Base-by-base conservation (phyloP, 1,140 invertebrate genomes). In the Diorhabda carinulata region DNA sequence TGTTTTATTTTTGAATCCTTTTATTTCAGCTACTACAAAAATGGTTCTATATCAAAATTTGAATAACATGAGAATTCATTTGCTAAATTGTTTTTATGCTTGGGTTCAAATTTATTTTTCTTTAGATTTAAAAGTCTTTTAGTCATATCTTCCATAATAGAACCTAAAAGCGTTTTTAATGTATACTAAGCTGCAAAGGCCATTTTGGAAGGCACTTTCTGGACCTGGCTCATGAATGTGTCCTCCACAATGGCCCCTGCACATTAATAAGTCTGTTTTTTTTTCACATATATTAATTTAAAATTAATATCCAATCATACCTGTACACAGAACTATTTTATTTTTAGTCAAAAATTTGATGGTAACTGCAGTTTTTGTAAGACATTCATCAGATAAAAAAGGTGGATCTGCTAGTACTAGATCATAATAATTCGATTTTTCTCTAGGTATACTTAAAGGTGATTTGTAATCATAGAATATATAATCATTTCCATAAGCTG, bases 341-440 rank as follows among this genome's bases (percentile, higher is more conserved):
- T 88, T 83, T 78, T 93, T 93, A 0, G 88, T 80, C 58, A 98
- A 78, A 73, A 87, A 88, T 72, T 89, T 90, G 4, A 97, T 87
- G 1, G 96, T 95, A 57, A 87, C 79, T 0, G 93, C 86, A 42
- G 89, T 91, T 84, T 97, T 97, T 3, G 87, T 87, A 10, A 98
- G 84, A 83, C 97, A 98, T 82, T 98, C 96, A 73, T 95, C 90
- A 0, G 94, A 92, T 4, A 98, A 82, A 83, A 97, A 98, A 7
- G 97, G 97, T 7, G 97, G 96, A 85, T 98, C 96, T 0, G 91
- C 93, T 65, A 98, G 85, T 3, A 98, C 90, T 10, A 98, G 75
- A 81, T 97, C 92, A 83, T 92, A 98, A 41, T 81, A 79, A 59
- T 84, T 82, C 9, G 82, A 71, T 43, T 88, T 82, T 0, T 90